Conservation (phyloP, 92 coral and sea anemone species). For the Paragorgia papillata region DNA sequence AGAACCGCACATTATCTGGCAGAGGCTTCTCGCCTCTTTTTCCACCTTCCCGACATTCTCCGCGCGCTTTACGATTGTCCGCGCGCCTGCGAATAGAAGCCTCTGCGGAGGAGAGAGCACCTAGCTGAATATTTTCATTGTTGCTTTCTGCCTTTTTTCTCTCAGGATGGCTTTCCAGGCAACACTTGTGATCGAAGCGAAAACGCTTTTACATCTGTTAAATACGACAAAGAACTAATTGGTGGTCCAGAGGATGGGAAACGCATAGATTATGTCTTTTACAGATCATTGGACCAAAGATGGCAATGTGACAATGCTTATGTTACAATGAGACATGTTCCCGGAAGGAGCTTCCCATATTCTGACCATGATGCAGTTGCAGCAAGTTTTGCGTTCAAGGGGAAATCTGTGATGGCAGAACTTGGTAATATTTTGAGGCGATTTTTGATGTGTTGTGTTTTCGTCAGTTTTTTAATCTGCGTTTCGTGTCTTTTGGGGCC, state of each 20-base stretch:
- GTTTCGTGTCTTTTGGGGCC: too few relatives aligned
- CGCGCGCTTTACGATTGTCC: too few relatives aligned
- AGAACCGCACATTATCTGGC: too few relatives aligned
- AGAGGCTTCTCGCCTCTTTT: too few relatives aligned
- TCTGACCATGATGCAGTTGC: conserved; percentile 88
- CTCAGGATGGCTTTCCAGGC: conserved; percentile 72
- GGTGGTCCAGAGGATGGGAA: conserved; percentile 84
- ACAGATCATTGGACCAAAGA: conserved; percentile 51
- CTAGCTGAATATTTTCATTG: too few relatives aligned
- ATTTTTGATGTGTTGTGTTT: neutral
- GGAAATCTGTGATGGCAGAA: neutral
- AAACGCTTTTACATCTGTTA: conserved; percentile 61
- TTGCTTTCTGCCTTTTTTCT: too few relatives aligned
- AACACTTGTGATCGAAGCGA: conserved; percentile 87
- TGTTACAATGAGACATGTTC: conserved; percentile 85
- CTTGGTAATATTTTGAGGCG: neutral
- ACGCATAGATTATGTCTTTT: conserved; percentile 88
- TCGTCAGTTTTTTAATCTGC: conserved; percentile 14
- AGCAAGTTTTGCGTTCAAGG: conserved; percentile 65
- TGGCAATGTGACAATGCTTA: conserved; percentile 64
- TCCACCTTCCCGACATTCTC: too few relatives aligned
- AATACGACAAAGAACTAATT: conserved; percentile 29
- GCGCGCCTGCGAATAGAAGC: too few relatives aligned
- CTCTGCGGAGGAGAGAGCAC: too few relatives aligned
- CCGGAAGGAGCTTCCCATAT: conserved; percentile 74